phyloP scores from a whole-genome alignment of 2,888 invertebrate species.

The Spodoptera exigua region DNA sequence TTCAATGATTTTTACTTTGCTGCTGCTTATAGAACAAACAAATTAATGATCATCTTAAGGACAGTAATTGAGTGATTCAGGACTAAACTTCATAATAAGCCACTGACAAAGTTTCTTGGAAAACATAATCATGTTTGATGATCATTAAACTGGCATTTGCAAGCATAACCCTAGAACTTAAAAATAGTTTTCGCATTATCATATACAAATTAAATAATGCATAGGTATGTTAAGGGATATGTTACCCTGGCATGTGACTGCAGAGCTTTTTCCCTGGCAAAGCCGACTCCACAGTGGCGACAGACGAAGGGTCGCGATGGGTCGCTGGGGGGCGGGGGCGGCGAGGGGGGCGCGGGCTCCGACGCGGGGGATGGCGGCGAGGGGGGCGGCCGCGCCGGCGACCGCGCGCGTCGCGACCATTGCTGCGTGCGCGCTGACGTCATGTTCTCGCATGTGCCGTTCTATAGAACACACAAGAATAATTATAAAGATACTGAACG shows the following conservation, averaged over 20 bases:
- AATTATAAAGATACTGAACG: no score
- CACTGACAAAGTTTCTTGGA: no score
- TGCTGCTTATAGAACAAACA: no score
- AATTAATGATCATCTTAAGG: no score
- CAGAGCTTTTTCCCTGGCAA: conserved; percentile 94
- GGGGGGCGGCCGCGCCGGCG: conserved; percentile 70
- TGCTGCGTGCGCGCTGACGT: conserved; percentile 87
- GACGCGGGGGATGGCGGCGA: conserved; percentile 66
- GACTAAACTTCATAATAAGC: no score
- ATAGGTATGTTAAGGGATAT: conserved; percentile 7
- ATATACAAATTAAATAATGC: not conserved
- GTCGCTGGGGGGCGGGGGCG: conserved; percentile 85
- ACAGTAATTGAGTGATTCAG: no score
- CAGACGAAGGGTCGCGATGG: conserved; percentile 95
- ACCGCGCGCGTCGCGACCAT: conserved; percentile 78
- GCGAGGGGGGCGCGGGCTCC: conserved; percentile 62
- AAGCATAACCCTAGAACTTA: no score
- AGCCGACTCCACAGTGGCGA: conserved; percentile 90
- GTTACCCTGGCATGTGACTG: conserved; percentile 92
- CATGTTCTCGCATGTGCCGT: conserved; percentile 85
- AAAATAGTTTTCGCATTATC: no score
- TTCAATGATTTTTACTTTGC: no score
- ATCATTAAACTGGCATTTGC: no score
- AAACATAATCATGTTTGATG: no score
- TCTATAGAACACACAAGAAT: conserved; percentile 57